Percentiles rank a stretch among this genome's conserved stretches.
Conservation (phyloP, 2,888 invertebrate genomes). For the Drosophila prolongata region DNA sequence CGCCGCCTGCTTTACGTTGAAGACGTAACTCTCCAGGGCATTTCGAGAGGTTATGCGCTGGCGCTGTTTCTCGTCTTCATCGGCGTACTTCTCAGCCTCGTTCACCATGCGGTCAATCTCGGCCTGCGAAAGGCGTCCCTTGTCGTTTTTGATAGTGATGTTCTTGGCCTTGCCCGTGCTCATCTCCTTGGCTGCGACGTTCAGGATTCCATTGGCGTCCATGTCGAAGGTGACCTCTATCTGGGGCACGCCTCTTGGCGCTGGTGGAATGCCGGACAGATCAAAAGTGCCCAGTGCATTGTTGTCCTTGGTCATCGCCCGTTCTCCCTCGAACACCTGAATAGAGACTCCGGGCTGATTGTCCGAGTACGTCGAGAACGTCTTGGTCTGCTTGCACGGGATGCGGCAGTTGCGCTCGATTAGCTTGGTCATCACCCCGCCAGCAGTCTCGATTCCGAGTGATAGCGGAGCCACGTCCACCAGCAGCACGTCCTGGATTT, state of each 20-base stretch:
- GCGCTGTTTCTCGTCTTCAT: constrained; percentile 89
- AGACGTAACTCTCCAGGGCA: constrained; percentile 89
- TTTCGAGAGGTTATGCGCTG: constrained; percentile 89
- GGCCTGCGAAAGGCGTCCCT: constrained; percentile 91
- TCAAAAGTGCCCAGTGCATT: constrained; percentile 97
- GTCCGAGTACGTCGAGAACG: constrained; percentile 92
- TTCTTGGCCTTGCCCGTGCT: constrained; percentile 89
- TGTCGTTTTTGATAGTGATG: constrained; percentile 93
- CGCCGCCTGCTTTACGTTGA: constrained; percentile 89
- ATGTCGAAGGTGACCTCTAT: constrained; percentile 92
- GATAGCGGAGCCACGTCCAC: constrained; percentile 89
- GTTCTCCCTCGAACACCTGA: constrained; percentile 91
- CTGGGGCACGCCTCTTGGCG: constrained; percentile 93
- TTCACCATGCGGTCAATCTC: constrained; percentile 92
- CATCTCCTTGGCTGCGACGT: constrained; percentile 91
- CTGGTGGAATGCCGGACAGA: constrained; percentile 95
- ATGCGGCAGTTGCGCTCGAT: constrained; percentile 89
- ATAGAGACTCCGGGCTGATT: constrained; percentile 91
- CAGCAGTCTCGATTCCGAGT: constrained; percentile 91
- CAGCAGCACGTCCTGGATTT: constrained; percentile 90
- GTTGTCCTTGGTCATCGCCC: constrained; percentile 97
- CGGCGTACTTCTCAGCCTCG: constrained; percentile 90
- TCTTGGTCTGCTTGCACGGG: constrained; percentile 89
- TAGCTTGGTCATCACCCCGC: constrained; percentile 91
- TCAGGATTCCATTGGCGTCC: constrained; percentile 97